phyloP scores from a whole-genome alignment of 2,113 vertebrate species.

The Gobius niger region DNA sequence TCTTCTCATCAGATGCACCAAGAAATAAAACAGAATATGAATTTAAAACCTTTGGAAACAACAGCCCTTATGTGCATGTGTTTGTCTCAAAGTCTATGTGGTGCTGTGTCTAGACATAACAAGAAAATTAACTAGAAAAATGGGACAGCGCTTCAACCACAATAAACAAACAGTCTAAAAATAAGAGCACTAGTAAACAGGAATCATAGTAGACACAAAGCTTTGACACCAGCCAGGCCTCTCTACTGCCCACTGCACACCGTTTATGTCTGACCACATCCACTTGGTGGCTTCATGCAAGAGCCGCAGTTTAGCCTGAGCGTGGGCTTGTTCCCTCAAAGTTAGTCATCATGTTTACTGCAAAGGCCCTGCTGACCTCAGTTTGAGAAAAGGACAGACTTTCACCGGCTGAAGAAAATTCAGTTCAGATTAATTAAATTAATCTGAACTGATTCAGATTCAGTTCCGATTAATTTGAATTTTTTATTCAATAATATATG shows the following conservation, averaged over 20 bases:
- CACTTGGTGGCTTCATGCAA: slow-evolving; percentile 45
- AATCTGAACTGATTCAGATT: no score
- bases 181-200: slow-evolving; percentile 55
- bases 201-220: slow-evolving; percentile 53
- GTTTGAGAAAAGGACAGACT: neutral
- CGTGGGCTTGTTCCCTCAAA: slow-evolving; percentile 23
- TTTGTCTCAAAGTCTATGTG: slow-evolving; percentile 34
- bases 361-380: neutral
- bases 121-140: slow-evolving; percentile 25
- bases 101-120: slow-evolving; percentile 16
- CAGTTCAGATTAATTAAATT: no score
- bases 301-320: slow-evolving; percentile 32
- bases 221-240: slow-evolving; percentile 40
- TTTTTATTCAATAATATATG: no score
- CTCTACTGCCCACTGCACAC: slow-evolving; percentile 42
- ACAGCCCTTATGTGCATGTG: neutral
- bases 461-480: no score
- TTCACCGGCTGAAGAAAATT: neutral
- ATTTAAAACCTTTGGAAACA: neutral
- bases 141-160: slow-evolving; percentile 27
- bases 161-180: slow-evolving; percentile 51
- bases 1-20: neutral
- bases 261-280: slow-evolving; percentile 64
- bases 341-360: neutral
- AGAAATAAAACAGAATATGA: neutral